A percentile compares a stretch with the other conserved stretches of the same genome.
These are phyloP conservation scores for Pionites leucogaster DNA, from an alignment of 2,113 vertebrate species.

Conservation along the genomic window DNA sequence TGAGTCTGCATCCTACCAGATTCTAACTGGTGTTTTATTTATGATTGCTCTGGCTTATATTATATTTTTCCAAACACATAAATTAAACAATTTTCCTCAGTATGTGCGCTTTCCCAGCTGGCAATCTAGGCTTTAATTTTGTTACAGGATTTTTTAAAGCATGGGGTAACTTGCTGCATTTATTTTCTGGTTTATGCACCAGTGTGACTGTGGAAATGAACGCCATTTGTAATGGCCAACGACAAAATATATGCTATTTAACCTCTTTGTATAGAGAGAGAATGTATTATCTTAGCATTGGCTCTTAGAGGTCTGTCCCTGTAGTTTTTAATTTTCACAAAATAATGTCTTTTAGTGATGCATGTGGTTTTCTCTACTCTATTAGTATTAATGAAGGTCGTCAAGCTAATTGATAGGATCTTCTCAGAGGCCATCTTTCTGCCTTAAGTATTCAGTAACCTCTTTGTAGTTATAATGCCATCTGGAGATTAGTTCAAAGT, in stretches of 20 bases:
- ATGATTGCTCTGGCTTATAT: not conserved
- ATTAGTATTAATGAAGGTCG: constrained; percentile 29
- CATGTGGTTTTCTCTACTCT: not conserved
- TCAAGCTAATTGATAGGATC: constrained; percentile 5
- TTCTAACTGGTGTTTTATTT: not conserved
- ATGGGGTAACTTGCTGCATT: not conserved
- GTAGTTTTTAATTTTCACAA: not conserved
- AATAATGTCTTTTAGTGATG: not conserved
- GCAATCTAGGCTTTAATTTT: not conserved
- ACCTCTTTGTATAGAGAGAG: not conserved
- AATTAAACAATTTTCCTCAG: not conserved
- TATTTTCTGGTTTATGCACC: not conserved
- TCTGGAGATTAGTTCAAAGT: constrained; percentile 46
- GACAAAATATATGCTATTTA: not conserved
- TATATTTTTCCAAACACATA: not conserved
- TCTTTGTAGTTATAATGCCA: constrained; percentile 23
- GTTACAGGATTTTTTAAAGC: not conserved
- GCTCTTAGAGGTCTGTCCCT: not conserved
- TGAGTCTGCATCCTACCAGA: not conserved
- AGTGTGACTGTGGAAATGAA: not conserved
- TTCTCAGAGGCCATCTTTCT: constrained; percentile 6
- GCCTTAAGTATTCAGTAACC: constrained; percentile 19
- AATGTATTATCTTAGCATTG: not conserved
- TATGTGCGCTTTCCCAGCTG: not conserved
- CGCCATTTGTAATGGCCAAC: rapidly evolving